Base-by-base conservation (phyloP, 2,113 vertebrate species). In the Cyanistes caeruleus region DNA sequence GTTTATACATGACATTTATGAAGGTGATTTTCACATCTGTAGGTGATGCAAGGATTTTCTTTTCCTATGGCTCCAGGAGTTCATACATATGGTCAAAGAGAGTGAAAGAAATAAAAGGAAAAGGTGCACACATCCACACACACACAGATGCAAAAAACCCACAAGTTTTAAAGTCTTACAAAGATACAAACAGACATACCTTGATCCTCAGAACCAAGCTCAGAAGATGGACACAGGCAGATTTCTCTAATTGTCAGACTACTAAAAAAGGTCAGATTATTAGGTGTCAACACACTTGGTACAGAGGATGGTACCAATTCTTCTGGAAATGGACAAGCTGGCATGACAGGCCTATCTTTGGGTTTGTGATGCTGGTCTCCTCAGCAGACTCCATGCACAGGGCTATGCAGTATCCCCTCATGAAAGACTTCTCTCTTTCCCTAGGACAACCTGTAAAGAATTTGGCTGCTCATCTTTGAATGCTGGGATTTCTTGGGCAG, bases 81-180 rank as follows among this genome's bases (percentile, higher is more conserved):
- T 92, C 55, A 27, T 16, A 46, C 0, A 3, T 23, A 35, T 59
- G 14, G 18, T 41, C 19, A 59, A 74, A 62, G 7, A 53, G 2
- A 53, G 68, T 5, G 35, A 59, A 79, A 62, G 6, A 31, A 10
- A 63, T 39, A 28, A 25, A 30, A 24, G 23, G 4, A 22, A 22
- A 59, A 19, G 5, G 13, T 9, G 20, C 12, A 46, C 4, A 31
- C 4, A 28, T 28, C 4, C 15, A 5, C 12, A 0, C 25, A 18
- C 3, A 69, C 8, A 44, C 1, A 59, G 5, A 55, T 11, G 6
- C 27, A 79, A 90, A 85, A 82, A 28, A 55, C 78, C 3, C 53
- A 70, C 4, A 3, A 43, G 11, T 77, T 51, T 41, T 89, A 44
- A 67, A 79, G 10, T 53, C 48, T 84, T 27, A 43, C 20, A 46